These are phyloP conservation scores for Seriola dumerili DNA, from an alignment of 2,113 vertebrate genomes.

Conservation along the genomic window DNA sequence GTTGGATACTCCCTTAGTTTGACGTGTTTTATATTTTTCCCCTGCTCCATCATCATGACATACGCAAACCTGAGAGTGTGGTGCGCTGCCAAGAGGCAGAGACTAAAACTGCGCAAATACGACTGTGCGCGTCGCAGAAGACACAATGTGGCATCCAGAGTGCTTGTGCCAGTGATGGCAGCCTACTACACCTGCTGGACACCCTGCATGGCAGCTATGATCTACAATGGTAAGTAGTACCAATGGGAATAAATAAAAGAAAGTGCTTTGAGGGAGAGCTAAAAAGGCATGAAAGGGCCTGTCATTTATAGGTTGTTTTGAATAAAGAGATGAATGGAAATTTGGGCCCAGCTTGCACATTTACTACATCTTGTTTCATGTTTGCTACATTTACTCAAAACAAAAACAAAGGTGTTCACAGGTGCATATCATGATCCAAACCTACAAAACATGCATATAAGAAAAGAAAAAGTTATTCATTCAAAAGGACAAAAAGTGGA, in stretches of 20 bases:
- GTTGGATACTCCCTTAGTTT: constrained; percentile 83
- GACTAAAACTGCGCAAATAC: constrained; percentile 75
- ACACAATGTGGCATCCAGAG: constrained; percentile 83
- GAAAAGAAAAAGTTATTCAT: neutral
- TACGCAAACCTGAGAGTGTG: constrained; percentile 87
- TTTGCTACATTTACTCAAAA: neutral
- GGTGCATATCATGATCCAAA: neutral
- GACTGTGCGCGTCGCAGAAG: constrained; percentile 63
- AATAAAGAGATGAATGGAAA: neutral
- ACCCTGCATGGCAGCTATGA: constrained; percentile 87
- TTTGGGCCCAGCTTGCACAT: neutral
- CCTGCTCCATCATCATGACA: constrained; percentile 86
- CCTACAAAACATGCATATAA: neutral
- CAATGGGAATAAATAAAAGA: neutral
- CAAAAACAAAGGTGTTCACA: neutral
- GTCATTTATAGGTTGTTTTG: neutral
- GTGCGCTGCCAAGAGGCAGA: constrained; percentile 85
- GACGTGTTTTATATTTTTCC: constrained; percentile 87
- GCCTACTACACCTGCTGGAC: constrained; percentile 90
- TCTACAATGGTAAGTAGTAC: constrained; percentile 87
- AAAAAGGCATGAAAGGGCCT: neutral
- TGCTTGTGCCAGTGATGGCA: constrained; percentile 87
- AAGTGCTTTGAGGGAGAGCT: neutral
- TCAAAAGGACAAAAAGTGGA: neutral
- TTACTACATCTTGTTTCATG: neutral